A percentile compares a stretch with the other conserved stretches of the same genome.
Evolutionary conservation across 2,888 invertebrate species (phyloP).

Genomic region (Pedicia rivosa): DNA sequence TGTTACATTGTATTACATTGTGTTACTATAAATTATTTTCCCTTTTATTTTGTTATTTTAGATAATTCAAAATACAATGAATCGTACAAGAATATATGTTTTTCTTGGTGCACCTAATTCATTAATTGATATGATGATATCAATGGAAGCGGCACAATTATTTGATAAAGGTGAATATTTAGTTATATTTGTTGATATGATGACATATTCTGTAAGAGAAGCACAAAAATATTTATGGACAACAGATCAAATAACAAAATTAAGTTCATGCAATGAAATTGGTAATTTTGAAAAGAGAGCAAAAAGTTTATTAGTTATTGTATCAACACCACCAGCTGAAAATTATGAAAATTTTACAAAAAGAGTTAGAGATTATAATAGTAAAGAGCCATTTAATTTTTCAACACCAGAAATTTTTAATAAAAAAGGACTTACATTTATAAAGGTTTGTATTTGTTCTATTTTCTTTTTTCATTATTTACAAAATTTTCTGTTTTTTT

Average conservation of each 20-base stretch:
- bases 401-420: conserved; percentile 40
- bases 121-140: conserved; percentile 78
- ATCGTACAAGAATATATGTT: conserved; percentile 83
- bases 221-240: conserved; percentile 67
- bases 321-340: conserved; percentile 65
- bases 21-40: too few species aligned
- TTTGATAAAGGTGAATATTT: conserved; percentile 88
- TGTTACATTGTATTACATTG: too few species aligned
- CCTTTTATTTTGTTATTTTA: conserved; percentile 17
- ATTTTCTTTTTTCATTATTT: conserved; percentile 4
- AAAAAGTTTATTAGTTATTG: conserved; percentile 73
- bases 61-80: conserved; percentile 62
- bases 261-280: conserved; percentile 41
- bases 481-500: conserved; percentile 1
- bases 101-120: conserved; percentile 77
- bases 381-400: conserved; percentile 67
- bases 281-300: conserved; percentile 43
- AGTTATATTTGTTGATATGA: conserved; percentile 88
- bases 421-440: too few species aligned
- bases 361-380: conserved; percentile 64
- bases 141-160: conserved; percentile 76
- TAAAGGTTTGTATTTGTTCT: conserved; percentile 18
- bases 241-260: conserved; percentile 38
- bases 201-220: conserved; percentile 62
- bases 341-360: conserved; percentile 62